Evolutionary conservation across 1,140 invertebrate species (phyloP).

Genomic region (Asobara japonica): DNA sequence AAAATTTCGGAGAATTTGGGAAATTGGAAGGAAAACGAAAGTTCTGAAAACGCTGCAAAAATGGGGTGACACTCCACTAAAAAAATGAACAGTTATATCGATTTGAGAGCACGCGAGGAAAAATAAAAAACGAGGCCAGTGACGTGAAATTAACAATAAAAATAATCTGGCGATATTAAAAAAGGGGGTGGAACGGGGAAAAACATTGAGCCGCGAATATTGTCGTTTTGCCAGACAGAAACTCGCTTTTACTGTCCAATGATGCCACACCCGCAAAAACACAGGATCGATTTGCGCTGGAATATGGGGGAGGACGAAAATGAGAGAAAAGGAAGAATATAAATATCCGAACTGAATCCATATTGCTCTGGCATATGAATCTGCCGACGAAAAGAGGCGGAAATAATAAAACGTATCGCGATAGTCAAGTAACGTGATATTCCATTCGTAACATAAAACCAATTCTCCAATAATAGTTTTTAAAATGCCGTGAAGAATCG

Average conservation of each 20-base stretch:
- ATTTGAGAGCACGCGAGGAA: too few relatives aligned
- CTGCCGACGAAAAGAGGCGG: neutral
- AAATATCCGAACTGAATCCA: slow-evolving; percentile 2
- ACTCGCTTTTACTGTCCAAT: neutral
- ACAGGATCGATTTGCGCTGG: neutral
- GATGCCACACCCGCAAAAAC: slow-evolving; percentile 1
- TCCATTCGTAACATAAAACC: slow-evolving; percentile 7
- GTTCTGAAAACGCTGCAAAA: too few relatives aligned
- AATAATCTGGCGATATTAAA: neutral
- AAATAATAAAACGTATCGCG: neutral
- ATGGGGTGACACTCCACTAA: too few relatives aligned
- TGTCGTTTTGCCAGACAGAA: neutral
- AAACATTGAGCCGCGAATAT: neutral
- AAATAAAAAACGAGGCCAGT: neutral
- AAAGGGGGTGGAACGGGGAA: too few relatives aligned
- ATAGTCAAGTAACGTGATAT: neutral
- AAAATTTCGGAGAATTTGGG: too few relatives aligned
- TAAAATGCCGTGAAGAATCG: neutral
- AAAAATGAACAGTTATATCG: too few relatives aligned
- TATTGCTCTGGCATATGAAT: neutral
- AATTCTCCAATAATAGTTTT: slow-evolving; percentile 5
- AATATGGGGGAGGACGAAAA: neutral
- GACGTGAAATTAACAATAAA: neutral
- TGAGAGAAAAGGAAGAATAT: neutral
- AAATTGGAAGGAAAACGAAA: too few relatives aligned